A percentile compares a stretch with the other conserved stretches of the same genome.
phyloP scores from a whole-genome alignment of 2,113 vertebrate genomes.

The Aegypius monachus region DNA sequence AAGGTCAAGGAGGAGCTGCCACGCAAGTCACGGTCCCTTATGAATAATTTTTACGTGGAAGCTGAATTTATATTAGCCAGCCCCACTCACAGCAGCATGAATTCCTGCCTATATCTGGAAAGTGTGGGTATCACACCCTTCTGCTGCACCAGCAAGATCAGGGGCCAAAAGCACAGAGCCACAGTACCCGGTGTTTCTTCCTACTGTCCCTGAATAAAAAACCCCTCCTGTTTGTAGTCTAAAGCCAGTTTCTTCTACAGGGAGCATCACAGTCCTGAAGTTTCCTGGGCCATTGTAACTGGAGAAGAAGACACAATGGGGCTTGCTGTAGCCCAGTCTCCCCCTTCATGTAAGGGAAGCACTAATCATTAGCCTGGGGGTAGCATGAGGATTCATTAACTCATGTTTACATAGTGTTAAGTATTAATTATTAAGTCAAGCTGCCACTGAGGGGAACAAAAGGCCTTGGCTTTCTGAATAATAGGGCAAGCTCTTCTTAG shows the following conservation, averaged over 20 bases:
- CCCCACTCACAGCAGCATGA: background rate
- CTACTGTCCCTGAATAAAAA: background rate
- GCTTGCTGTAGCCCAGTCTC: background rate
- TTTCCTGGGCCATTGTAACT: background rate
- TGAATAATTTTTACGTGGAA: background rate
- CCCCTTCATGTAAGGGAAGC: background rate
- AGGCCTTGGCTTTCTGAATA: constrained; percentile 30
- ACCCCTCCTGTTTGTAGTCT: background rate
- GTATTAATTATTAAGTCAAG: constrained; percentile 60
- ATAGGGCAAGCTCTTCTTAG: background rate
- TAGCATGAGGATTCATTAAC: constrained; percentile 4
- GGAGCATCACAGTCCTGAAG: background rate
- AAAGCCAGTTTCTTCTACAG: background rate
- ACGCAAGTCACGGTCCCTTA: background rate
- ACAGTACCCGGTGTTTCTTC: background rate
- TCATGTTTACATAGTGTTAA: constrained; percentile 28
- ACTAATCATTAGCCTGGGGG: background rate
- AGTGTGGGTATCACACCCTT: background rate
- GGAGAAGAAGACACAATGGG: background rate
- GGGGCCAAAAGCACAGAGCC: background rate
- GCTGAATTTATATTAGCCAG: background rate
- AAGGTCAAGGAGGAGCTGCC: background rate
- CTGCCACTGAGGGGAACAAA: constrained; percentile 15
- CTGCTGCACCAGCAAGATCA: background rate
- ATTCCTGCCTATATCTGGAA: background rate